phyloP scores from a whole-genome alignment of 2,888 invertebrate species.

The Aradus depressus region DNA sequence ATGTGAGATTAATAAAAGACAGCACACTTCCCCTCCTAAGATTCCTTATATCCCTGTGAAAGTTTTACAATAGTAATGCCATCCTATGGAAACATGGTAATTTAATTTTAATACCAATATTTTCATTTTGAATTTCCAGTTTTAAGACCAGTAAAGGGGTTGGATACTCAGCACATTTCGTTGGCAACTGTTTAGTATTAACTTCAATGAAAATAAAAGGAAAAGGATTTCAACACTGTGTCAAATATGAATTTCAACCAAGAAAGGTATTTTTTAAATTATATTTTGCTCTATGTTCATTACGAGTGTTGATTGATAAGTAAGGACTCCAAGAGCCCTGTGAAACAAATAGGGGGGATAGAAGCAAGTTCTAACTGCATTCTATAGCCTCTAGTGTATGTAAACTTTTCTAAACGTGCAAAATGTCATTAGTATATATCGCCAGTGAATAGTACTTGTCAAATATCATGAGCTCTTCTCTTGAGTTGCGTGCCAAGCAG shows the following conservation, averaged over 20 bases:
- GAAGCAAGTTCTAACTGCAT: no score
- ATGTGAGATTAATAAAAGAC: background rate
- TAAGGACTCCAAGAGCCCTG: no score
- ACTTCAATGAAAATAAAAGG: constrained; percentile 98
- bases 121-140: constrained; percentile 44
- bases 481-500: no score
- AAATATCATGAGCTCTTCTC: no score
- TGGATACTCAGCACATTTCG: constrained; percentile 98
- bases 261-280: constrained; percentile 59
- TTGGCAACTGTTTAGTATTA: constrained; percentile 95
- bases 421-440: no score
- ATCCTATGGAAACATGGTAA: background rate
- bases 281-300: no score
- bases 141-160: constrained; percentile 98
- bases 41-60: background rate
- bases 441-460: no score
- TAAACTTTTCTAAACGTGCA: no score
- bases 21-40: background rate
- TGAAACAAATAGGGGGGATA: no score
- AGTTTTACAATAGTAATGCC: background rate
- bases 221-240: constrained; percentile 98
- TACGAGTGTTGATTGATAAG: no score
- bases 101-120: background rate
- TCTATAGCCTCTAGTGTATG: no score
- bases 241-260: constrained; percentile 98